phyloP scores from a whole-genome alignment of 2,888 invertebrate genomes.

The Ophion ellenae region DNA sequence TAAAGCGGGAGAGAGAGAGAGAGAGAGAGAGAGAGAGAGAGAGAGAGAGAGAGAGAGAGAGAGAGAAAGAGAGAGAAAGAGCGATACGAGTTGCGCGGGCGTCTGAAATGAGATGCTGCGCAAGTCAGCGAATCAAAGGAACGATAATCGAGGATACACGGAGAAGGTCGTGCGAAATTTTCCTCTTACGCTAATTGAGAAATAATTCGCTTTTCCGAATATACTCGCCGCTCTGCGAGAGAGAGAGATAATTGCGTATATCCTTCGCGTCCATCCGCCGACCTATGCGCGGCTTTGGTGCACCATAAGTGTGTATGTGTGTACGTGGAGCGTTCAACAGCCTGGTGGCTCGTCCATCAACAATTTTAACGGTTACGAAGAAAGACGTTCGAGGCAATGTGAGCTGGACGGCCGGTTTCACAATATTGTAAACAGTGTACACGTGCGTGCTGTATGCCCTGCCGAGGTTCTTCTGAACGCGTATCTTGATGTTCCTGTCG shows the following conservation, averaged over 20 bases:
- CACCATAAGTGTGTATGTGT: not conserved
- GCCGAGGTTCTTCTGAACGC: constrained; percentile 51
- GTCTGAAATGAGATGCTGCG: constrained; percentile 19
- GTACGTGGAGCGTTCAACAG: constrained; percentile 37
- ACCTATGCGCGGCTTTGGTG: constrained; percentile 5
- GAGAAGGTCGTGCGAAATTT: constrained; percentile 52
- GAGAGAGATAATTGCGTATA: constrained; percentile 61
- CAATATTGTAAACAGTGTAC: constrained; percentile 47
- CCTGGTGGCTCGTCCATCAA: constrained; percentile 63
- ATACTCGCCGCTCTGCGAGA: constrained; percentile 13
- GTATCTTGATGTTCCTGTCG: constrained; percentile 60
- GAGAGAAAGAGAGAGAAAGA: constrained; percentile 1
- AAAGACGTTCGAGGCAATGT: constrained; percentile 52
- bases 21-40: too few species aligned
- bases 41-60: constrained; percentile 5
- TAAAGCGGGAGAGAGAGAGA: not conserved
- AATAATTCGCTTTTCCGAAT: constrained; percentile 68
- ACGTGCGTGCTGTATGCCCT: constrained; percentile 34
- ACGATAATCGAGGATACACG: constrained; percentile 25
- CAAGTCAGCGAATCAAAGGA: constrained; percentile 20
- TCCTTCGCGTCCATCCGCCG: constrained; percentile 46
- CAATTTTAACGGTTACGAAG: constrained; percentile 67
- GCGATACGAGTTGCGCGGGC: constrained; percentile 16
- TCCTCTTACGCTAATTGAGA: constrained; percentile 66
- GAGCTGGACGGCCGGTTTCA: constrained; percentile 51